Percentiles rank a stretch among this genome's conserved stretches.
These are phyloP conservation scores for Lepus oiostolus DNA, from an alignment of 2,797 vertebrate genomes.

Conservation along the genomic window DNA sequence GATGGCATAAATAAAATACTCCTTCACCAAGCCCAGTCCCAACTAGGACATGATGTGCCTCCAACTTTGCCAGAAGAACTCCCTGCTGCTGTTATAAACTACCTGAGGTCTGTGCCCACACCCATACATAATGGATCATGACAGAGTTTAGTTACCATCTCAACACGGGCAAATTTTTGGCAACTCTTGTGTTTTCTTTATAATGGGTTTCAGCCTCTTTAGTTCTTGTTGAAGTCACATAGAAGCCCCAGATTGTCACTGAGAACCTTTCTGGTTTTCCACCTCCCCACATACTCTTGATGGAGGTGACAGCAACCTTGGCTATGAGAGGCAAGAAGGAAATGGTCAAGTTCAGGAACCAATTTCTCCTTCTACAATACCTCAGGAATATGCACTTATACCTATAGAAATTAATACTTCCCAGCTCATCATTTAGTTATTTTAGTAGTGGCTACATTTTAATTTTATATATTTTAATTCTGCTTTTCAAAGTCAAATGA, in stretches of 20 bases:
- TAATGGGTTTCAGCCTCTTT: neutral
- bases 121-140: neutral
- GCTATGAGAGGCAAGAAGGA: neutral
- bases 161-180: neutral
- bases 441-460: neutral
- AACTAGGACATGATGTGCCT: neutral
- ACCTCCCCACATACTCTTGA: too few relatives aligned
- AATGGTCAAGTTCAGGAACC: neutral
- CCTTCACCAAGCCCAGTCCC: neutral
- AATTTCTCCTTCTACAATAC: neutral
- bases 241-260: neutral
- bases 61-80: neutral
- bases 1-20: neutral
- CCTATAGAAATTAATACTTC: neutral
- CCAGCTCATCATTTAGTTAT: neutral
- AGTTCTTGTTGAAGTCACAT: neutral
- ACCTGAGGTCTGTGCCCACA: too few relatives aligned
- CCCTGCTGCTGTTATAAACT: neutral
- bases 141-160: neutral
- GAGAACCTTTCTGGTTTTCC: neutral
- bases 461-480: neutral
- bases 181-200: neutral
- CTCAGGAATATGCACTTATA: too few relatives aligned
- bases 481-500: conserved; percentile 25
- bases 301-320: neutral